phyloP scores from a whole-genome alignment of 2,888 invertebrate genomes.

The Rhagophthalmus giganteus region DNA sequence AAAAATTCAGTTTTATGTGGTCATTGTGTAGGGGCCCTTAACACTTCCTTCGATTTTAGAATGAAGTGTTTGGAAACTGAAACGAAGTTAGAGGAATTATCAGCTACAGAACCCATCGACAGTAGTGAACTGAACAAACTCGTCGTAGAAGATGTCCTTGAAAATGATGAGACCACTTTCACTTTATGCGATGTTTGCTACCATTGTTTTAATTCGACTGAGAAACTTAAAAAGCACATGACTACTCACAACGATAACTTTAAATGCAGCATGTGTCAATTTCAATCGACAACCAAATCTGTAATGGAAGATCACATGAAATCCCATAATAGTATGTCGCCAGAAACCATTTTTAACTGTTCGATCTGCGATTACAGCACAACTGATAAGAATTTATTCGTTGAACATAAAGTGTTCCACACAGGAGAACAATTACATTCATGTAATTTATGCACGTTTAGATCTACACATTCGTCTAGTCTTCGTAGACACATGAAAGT shows the following conservation, averaged over 20 bases:
- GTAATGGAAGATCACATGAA: conserved; percentile 5
- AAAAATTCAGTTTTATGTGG: conserved; percentile 2
- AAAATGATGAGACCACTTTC: neutral
- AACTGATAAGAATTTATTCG: conserved; percentile 5
- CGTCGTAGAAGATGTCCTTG: neutral
- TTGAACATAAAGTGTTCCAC: conserved; percentile 8
- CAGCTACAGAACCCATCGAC: neutral
- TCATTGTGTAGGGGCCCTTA: neutral
- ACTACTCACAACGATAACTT: neutral
- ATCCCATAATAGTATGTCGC: neutral
- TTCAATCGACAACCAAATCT: conserved; percentile 2
- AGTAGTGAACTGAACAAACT: neutral
- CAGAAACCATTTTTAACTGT: conserved; percentile 3
- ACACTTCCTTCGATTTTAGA: conserved; percentile 4
- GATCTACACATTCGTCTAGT: conserved; percentile 7
- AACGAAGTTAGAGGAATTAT: neutral
- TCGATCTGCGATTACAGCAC: conserved; percentile 4
- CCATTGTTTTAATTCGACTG: neutral
- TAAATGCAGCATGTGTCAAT: conserved; percentile 10
- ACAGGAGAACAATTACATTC: conserved; percentile 1
- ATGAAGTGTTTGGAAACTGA: conserved; percentile 3
- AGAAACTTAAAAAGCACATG: conserved; percentile 8
- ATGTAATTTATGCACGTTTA: conserved; percentile 12
- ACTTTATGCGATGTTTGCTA: conserved; percentile 2
- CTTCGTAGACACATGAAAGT: conserved; percentile 12